phyloP scores from a whole-genome alignment of 2,113 vertebrate genomes.

The Alaudala cheleensis region DNA sequence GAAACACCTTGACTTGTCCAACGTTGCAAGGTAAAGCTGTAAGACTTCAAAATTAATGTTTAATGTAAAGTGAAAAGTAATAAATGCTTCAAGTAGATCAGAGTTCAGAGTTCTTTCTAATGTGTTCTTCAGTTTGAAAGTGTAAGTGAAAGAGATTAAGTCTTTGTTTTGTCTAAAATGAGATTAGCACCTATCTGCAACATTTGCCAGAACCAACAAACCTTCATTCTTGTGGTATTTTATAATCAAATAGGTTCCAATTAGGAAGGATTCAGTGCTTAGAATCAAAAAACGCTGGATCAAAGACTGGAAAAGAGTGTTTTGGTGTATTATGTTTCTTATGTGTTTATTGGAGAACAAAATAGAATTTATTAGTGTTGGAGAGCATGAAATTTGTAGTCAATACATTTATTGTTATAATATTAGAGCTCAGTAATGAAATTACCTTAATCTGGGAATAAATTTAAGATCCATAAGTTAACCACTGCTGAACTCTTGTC shows the following conservation, averaged over 20 bases:
- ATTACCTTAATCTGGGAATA: neutral
- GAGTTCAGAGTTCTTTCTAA: neutral
- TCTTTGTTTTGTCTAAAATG: neutral
- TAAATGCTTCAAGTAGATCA: neutral
- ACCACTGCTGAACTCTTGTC: neutral
- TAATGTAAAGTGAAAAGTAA: neutral
- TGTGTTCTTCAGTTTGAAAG: neutral
- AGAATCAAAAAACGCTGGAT: neutral
- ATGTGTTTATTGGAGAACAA: neutral
- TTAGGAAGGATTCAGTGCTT: neutral
- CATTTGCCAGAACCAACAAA: neutral
- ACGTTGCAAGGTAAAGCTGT: conserved; percentile 80
- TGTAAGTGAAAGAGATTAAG: neutral
- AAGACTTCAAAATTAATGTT: neutral
- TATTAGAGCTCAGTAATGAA: neutral
- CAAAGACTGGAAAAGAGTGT: neutral
- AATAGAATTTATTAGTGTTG: neutral
- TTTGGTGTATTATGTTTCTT: neutral
- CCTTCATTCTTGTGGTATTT: neutral
- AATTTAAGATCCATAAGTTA: neutral
- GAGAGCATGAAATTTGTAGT: neutral
- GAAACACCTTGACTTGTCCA: conserved; percentile 93
- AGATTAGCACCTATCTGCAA: neutral
- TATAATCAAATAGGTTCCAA: neutral
- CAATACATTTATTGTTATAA: neutral